These are phyloP conservation scores for Rhinoraja longicauda DNA, from an alignment of 2,797 vertebrate species.

Conservation along the genomic window DNA sequence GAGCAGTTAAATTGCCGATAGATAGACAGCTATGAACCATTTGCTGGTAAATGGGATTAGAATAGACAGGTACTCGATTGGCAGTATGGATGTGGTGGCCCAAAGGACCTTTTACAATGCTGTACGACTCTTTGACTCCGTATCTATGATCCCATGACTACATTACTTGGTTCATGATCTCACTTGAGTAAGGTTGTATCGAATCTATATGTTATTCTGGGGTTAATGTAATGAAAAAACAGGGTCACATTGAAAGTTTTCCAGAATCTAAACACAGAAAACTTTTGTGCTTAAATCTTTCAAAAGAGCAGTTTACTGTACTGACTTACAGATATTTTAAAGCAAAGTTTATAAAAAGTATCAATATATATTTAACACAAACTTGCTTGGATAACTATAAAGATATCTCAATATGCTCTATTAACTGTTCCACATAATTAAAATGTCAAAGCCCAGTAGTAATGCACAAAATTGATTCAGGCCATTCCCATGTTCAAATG, in stretches of 20 bases:
- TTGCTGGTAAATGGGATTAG: too few relatives aligned
- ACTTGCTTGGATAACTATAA: neutral
- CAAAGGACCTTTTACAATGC: too few relatives aligned
- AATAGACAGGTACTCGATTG: too few relatives aligned
- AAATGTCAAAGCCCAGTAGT: neutral
- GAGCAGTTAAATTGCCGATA: too few relatives aligned
- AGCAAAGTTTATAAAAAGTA: neutral
- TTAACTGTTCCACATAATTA: neutral
- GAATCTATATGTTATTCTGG: conserved; percentile 40
- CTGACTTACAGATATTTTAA: neutral
- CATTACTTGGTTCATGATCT: neutral
- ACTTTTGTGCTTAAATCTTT: neutral
- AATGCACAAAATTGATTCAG: neutral
- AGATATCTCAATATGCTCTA: neutral
- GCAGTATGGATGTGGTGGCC: too few relatives aligned
- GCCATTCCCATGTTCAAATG: neutral
- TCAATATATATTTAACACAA: neutral
- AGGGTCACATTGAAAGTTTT: neutral
- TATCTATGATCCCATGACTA: too few relatives aligned
- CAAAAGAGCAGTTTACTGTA: neutral
- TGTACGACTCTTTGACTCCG: too few relatives aligned
- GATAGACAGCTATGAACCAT: too few relatives aligned
- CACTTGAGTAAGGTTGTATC: conserved; percentile 46
- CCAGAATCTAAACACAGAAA: too few relatives aligned
- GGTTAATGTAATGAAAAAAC: neutral